Evolutionary conservation across 2,888 invertebrate species (phyloP), one percentile per base, ranked within the genome.

Genomic region (Aricia artaxerxes): DNA sequence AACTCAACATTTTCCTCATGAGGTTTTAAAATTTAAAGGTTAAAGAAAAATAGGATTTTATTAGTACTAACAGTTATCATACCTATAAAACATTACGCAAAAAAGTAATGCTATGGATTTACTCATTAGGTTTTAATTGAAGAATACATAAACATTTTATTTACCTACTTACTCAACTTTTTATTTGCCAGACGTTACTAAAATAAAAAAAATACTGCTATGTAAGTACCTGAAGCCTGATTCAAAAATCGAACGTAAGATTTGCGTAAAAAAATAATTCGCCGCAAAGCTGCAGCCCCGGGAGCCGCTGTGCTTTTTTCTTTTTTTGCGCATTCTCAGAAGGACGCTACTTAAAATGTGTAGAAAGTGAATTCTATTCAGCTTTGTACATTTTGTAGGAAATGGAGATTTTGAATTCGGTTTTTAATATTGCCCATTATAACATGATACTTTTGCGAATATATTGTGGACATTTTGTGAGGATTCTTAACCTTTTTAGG

Each of bases 261-360:
- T 44, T 75, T 75, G 75, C 75, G 73, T 75, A 57, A 76, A 57
- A 53, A 76, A 76, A 44, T 31, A 31, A 44, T 53, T 76, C 24
- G 76, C 76, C 76, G 57, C 76, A 53, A 76, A 76, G 76, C 76
- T 76, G 76, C 57, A 82, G 86, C 82, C 82, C 85, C 87, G 81
- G 89, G 88, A 90, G 90, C 87, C 83, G 82, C 85, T 79, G 78
- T 85, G 85, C 84, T 76, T 76, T 82, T 81, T 82, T 81, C 84
- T 76, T 76, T 82, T 81, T 82, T 82, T 82, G 79, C 81, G 78
- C 82, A 82, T 92, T 92, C 92, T 84, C 38, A 85, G 92, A 93
- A 92, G 92, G 90, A 84, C 88, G 89, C 89, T 87, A 89, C 88
- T 88, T 87, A 87, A 90, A 87, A 89, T 87, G 87, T 86, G 82